Conservation (phyloP, 2,888 invertebrate species). For the Seladonia tumulorum region DNA sequence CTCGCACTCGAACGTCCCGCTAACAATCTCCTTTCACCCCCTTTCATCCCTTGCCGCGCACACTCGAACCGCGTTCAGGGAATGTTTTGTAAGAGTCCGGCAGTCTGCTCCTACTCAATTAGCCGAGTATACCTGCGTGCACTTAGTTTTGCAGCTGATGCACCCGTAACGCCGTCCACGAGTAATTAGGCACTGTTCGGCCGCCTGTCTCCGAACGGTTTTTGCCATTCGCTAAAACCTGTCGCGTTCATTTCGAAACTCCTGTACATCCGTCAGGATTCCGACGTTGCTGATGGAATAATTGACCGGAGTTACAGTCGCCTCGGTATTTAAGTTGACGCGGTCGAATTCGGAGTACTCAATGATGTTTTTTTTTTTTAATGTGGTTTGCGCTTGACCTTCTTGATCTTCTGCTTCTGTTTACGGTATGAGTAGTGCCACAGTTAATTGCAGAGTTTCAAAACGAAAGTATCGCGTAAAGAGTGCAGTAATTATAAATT, state of each 20-base stretch:
- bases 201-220: constrained; percentile 31
- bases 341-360: too few species aligned
- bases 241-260: neutral
- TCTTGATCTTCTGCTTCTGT: too few species aligned
- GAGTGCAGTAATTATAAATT: too few species aligned
- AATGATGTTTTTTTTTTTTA: too few species aligned
- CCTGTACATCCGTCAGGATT: neutral
- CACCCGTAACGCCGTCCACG: constrained; percentile 68
- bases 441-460: too few species aligned
- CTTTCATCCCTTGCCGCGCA: neutral
- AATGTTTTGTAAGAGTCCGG: constrained; percentile 61
- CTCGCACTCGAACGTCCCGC: constrained; percentile 35
- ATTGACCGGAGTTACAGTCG: neutral
- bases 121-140: constrained; percentile 62
- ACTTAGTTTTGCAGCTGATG: constrained; percentile 59
- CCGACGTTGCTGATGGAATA: neutral
- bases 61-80: neutral
- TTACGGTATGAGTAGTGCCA: too few species aligned
- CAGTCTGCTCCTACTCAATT: constrained; percentile 70
- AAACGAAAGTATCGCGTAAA: too few species aligned
- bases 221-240: constrained; percentile 40
- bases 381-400: too few species aligned
- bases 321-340: too few species aligned
- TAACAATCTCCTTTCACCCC: constrained; percentile 14
- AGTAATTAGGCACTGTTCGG: constrained; percentile 64